These are phyloP conservation scores for Eremobia ochroleuca DNA, from an alignment of 2,888 invertebrate genomes.

Conservation along the genomic window DNA sequence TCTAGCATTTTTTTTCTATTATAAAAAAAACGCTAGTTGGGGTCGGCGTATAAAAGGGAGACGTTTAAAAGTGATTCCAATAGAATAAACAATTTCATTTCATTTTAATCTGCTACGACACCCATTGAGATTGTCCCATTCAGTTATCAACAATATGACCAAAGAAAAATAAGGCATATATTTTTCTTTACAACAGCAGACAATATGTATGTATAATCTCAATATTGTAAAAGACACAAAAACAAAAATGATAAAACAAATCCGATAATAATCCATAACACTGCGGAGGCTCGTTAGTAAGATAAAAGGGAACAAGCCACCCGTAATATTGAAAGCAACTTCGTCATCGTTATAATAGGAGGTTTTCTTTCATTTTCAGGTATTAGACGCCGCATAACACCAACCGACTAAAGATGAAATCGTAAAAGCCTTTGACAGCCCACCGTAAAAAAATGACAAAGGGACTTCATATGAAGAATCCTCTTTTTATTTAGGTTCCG, in stretches of 20 bases:
- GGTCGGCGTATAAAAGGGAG: no score
- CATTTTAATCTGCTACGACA: conserved; percentile 17
- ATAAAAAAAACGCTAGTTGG: no score
- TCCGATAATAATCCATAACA: conserved; percentile 56
- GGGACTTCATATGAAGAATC: conserved; percentile 85
- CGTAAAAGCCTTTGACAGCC: conserved; percentile 87
- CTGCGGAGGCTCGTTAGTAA: conserved; percentile 64
- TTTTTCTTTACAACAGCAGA: conserved; percentile 10
- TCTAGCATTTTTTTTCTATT: no score
- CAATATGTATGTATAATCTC: conserved; percentile 9
- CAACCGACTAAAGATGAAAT: conserved; percentile 79
- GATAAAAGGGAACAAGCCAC: conserved; percentile 62
- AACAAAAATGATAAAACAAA: conserved; percentile 52
- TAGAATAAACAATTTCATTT: background rate
- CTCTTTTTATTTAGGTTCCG: conserved; percentile 85
- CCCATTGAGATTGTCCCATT: background rate
- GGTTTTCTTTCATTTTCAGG: conserved; percentile 69
- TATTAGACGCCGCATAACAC: conserved; percentile 70
- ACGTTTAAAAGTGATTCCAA: no score
- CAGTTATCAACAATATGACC: background rate
- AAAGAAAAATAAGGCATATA: conserved; percentile 1
- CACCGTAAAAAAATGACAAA: conserved; percentile 88
- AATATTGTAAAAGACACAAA: conserved; percentile 32
- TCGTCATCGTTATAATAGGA: conserved; percentile 65
- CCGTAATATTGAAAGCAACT: conserved; percentile 67